These are phyloP conservation scores for Dendroctonus valens DNA, from an alignment of 1,140 invertebrate genomes.

Conservation along the genomic window DNA sequence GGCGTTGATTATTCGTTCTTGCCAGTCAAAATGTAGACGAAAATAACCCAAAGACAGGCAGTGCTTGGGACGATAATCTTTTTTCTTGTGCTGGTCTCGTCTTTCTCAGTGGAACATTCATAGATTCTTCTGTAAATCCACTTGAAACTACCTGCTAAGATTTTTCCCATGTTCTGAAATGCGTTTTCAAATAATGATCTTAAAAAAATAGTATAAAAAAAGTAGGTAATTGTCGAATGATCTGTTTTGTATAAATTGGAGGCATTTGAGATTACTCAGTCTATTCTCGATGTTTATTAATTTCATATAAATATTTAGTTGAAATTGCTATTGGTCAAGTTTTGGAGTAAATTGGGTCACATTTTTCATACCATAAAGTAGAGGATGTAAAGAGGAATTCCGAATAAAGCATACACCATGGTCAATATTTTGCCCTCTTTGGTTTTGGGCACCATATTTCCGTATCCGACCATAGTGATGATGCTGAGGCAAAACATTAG, in stretches of 20 bases:
- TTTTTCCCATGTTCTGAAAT: constrained; percentile 31
- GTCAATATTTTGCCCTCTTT: constrained; percentile 88
- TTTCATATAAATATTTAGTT: no score
- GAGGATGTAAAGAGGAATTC: constrained; percentile 88
- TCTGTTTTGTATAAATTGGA: no score
- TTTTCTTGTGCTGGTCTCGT: constrained; percentile 54
- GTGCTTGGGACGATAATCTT: constrained; percentile 86
- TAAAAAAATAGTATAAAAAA: no score
- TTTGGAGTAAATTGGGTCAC: not conserved
- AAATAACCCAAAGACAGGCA: constrained; percentile 91
- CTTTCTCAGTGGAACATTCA: constrained; percentile 65
- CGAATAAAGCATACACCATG: constrained; percentile 91
- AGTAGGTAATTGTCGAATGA: no score
- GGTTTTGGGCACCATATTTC: constrained; percentile 89
- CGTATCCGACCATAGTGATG: constrained; percentile 94
- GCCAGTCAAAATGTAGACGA: constrained; percentile 81
- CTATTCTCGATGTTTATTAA: no score
- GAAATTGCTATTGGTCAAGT: no score
- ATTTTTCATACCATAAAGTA: constrained; percentile 61
- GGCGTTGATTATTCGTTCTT: not conserved
- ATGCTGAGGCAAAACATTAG: constrained; percentile 85
- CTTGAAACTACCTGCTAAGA: constrained; percentile 53
- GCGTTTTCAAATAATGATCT: no score
- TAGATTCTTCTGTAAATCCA: constrained; percentile 77
- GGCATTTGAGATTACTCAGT: no score